A percentile compares a stretch with the other conserved stretches of the same genome.
Evolutionary conservation across 2,797 vertebrate genomes (phyloP).

Genomic region (Sebastolobus alascanus): DNA sequence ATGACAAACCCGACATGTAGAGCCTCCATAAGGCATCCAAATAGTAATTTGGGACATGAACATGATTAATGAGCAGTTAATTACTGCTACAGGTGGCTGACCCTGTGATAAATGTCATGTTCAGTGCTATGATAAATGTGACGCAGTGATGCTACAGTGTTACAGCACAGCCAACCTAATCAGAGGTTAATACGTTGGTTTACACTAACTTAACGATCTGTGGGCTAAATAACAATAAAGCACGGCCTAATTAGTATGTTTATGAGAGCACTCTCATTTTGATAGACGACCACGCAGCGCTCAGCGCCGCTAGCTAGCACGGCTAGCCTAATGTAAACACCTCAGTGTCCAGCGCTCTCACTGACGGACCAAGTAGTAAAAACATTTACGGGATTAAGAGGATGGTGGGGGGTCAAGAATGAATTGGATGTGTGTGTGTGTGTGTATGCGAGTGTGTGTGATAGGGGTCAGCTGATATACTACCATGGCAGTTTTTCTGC

Average conservation of each 20-base stretch:
- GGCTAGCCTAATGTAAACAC: conserved; percentile 79
- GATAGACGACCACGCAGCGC: conserved; percentile 68
- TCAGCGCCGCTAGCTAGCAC: conserved; percentile 71
- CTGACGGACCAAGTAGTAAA: conserved; percentile 84
- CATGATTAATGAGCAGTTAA: conserved; percentile 63
- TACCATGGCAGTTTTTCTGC: conserved; percentile 82
- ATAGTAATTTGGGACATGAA: conserved; percentile 32
- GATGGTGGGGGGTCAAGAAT: conserved; percentile 54
- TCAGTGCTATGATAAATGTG: conserved; percentile 67
- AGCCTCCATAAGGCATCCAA: conserved; percentile 11
- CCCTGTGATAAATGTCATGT: conserved; percentile 44
- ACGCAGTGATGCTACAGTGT: conserved; percentile 57
- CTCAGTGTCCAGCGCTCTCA: conserved; percentile 76
- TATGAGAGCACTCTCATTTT: conserved; percentile 79
- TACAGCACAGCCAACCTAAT: conserved; percentile 71
- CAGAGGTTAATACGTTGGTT: conserved; percentile 82
- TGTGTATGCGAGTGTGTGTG: conserved; percentile 2
- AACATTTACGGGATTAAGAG: conserved; percentile 90
- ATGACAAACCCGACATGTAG: background rate
- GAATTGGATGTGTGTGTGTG: conserved; percentile 24
- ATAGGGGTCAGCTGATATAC: conserved; percentile 87
- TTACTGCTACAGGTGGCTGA: conserved; percentile 51
- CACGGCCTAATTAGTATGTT: conserved; percentile 81
- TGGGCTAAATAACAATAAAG: conserved; percentile 83
- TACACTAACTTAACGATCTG: conserved; percentile 81